These are phyloP conservation scores for Triops cancriformis DNA, from an alignment of 1,140 invertebrate species.

Conservation along the genomic window DNA sequence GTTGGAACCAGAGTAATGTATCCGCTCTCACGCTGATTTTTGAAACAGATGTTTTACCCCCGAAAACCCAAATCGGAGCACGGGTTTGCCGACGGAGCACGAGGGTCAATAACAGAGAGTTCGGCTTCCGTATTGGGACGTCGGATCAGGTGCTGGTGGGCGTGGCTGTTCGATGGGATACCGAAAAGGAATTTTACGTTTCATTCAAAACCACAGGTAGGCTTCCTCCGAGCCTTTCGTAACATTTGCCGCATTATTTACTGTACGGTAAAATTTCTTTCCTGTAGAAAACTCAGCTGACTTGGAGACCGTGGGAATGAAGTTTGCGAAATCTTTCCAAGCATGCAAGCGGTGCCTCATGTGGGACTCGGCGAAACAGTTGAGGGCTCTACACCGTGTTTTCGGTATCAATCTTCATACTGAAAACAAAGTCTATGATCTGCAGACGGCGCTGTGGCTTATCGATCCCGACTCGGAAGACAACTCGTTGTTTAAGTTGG, in stretches of 20 bases:
- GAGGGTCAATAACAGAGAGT: neutral
- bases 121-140: neutral
- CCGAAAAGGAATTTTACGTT: neutral
- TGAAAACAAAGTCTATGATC: neutral
- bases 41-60: neutral
- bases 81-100: neutral
- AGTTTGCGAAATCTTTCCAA: neutral
- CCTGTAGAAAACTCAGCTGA: neutral
- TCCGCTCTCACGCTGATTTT: neutral
- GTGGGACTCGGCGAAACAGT: neutral
- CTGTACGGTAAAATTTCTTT: neutral
- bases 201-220: neutral
- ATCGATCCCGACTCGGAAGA: conserved; percentile 5
- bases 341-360: neutral
- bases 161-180: neutral
- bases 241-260: neutral
- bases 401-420: neutral
- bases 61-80: neutral
- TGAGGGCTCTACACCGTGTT: neutral
- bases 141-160: neutral
- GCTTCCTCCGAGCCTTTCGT: neutral
- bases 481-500: conserved; percentile 21
- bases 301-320: neutral
- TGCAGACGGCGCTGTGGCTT: conserved; percentile 18
- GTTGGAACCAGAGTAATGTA: neutral